These are phyloP conservation scores for Rhynchopsitta pachyrhyncha DNA, from an alignment of 2,113 vertebrate species.

Conservation along the genomic window DNA sequence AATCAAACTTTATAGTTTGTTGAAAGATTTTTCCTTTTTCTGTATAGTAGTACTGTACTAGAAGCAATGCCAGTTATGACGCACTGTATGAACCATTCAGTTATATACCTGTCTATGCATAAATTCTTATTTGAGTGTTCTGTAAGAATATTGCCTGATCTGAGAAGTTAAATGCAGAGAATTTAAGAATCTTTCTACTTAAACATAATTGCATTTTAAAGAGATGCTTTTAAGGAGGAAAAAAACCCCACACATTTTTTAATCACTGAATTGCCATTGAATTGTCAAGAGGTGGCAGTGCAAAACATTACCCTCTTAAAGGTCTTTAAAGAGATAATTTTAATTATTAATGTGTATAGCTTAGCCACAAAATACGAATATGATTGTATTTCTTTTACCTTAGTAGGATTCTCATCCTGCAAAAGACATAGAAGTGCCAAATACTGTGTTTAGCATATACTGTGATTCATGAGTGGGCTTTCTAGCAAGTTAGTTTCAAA, in stretches of 20 bases:
- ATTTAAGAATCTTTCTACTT: not conserved
- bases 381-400: not conserved
- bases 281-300: not conserved
- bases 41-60: not conserved
- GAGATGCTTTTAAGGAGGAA: not conserved
- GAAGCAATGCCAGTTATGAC: constrained; percentile 27
- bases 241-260: not conserved
- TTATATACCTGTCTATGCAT: not conserved
- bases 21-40: constrained; percentile 47
- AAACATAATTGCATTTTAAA: not conserved
- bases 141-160: not conserved
- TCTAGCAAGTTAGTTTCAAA: not conserved
- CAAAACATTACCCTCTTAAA: not conserved
- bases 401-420: not conserved
- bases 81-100: not conserved
- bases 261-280: not conserved
- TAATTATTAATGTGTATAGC: not conserved
- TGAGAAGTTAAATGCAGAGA: not conserved
- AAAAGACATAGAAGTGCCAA: not conserved
- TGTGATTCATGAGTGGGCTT: not conserved
- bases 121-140: constrained; percentile 24
- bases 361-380: not conserved
- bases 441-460: not conserved
- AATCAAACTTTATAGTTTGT: constrained; percentile 51
- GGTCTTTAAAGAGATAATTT: not conserved